phyloP scores from a whole-genome alignment of 2,888 invertebrate species.

The Chrysolina oricalcia region DNA sequence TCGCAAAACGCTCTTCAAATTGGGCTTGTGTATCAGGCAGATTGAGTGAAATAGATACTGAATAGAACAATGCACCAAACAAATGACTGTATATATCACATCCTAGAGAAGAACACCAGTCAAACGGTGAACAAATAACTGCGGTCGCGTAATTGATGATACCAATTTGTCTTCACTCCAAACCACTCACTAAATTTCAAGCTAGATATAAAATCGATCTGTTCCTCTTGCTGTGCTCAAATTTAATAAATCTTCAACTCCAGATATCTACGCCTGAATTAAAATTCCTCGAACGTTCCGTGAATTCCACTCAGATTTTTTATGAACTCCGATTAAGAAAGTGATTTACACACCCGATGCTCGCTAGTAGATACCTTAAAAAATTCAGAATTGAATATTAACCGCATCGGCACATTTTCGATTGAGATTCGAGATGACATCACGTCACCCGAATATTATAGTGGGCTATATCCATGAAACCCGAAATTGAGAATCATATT shows the following conservation, averaged over 20 bases:
- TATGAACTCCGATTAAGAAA: slow-evolving; percentile 7
- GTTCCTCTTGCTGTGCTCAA: neutral
- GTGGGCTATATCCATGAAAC: no score
- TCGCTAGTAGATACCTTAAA: slow-evolving; percentile 5
- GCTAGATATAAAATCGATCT: slow-evolving; percentile 19
- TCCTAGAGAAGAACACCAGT: neutral
- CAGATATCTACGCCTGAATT: slow-evolving; percentile 14
- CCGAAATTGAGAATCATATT: no score
- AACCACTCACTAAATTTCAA: slow-evolving; percentile 38
- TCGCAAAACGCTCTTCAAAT: no score
- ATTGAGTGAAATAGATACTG: neutral
- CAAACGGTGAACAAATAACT: slow-evolving; percentile 26
- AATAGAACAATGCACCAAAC: neutral
- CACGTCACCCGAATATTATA: no score
- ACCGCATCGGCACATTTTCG: neutral
- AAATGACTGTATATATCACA: neutral
- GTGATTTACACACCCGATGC: slow-evolving; percentile 20
- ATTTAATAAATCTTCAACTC: slow-evolving; percentile 7
- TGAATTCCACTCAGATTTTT: slow-evolving; percentile 30
- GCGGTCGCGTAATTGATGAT: slow-evolving; percentile 35
- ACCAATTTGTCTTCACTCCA: slow-evolving; percentile 33
- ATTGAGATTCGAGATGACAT: neutral
- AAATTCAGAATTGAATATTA: neutral
- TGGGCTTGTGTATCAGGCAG: neutral
- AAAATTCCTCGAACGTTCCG: slow-evolving; percentile 22